phyloP scores from a whole-genome alignment of 2,113 vertebrate genomes.

The Geothlypis trichas region DNA sequence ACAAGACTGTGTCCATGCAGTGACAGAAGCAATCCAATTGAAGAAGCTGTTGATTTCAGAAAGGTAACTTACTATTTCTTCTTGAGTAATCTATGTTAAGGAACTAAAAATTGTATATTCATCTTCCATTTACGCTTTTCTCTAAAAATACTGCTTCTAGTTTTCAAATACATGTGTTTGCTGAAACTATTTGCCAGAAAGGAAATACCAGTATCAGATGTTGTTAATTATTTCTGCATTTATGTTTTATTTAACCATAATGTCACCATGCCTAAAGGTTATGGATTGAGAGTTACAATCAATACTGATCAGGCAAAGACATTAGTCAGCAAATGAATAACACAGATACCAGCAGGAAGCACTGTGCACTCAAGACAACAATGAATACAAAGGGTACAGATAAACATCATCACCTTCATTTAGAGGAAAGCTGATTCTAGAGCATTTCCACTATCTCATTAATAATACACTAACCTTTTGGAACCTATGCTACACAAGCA shows the following conservation, averaged over 20 bases:
- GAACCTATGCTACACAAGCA: constrained; percentile 8
- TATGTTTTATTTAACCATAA: constrained; percentile 71
- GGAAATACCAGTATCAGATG: constrained; percentile 29
- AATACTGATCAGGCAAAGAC: constrained; percentile 78
- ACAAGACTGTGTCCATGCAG: constrained; percentile 92
- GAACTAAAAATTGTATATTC: constrained; percentile 80
- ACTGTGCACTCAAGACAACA: constrained; percentile 60
- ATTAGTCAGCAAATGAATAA: constrained; percentile 77
- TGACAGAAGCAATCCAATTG: constrained; percentile 94
- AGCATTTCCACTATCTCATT: constrained; percentile 58
- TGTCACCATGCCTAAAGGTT: constrained; percentile 71
- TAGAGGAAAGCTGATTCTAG: constrained; percentile 71
- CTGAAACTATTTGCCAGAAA: constrained; percentile 34
- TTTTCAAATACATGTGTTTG: constrained; percentile 44
- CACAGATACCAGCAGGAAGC: constrained; percentile 67
- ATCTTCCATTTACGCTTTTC: constrained; percentile 77
- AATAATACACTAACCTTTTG: constrained; percentile 69
- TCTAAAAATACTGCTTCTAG: constrained; percentile 66
- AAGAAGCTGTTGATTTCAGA: constrained; percentile 91
- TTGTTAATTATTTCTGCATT: constrained; percentile 71
- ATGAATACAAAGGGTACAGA: constrained; percentile 68
- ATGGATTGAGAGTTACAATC: constrained; percentile 74
- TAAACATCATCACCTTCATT: constrained; percentile 72
- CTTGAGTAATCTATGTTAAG: constrained; percentile 88
- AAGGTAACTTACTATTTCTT: constrained; percentile 89